A percentile compares a stretch with the other conserved stretches of the same genome.
Evolutionary conservation across 2,888 invertebrate species (phyloP).

Genomic region (Portevinia maculata): DNA sequence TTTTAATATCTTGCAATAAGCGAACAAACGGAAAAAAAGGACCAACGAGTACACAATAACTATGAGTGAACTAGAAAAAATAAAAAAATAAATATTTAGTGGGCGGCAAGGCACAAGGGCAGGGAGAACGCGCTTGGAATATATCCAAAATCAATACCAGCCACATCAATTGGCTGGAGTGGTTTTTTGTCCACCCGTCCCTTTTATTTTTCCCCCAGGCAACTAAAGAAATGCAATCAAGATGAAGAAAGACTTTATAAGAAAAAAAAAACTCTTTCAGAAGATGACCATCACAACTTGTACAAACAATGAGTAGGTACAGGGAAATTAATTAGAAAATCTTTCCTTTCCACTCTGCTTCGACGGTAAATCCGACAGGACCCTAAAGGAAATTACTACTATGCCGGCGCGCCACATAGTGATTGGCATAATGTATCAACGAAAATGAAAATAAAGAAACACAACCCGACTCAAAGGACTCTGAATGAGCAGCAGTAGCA

Average conservation of each 20-base stretch:
- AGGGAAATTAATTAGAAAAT: conserved; percentile 55
- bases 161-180: conserved; percentile 60
- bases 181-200: background rate
- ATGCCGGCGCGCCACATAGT: conserved; percentile 22
- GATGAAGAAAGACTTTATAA: conserved; percentile 42
- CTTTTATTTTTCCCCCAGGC: background rate
- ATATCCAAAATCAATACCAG: conserved; percentile 74
- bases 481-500: conserved; percentile 35
- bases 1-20: conserved; percentile 70
- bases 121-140: conserved; percentile 66
- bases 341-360: background rate
- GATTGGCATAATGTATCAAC: conserved; percentile 12
- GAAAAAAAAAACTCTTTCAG: conserved; percentile 26
- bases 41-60: conserved; percentile 17
- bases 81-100: conserved; percentile 47
- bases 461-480: conserved; percentile 16
- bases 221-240: conserved; percentile 70
- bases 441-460: conserved; percentile 1
- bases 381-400: conserved; percentile 33
- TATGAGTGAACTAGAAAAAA: conserved; percentile 31
- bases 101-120: conserved; percentile 44
- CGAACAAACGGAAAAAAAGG: conserved; percentile 24
- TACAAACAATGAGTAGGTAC: conserved; percentile 48
- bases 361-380: conserved; percentile 24
- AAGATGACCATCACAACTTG: conserved; percentile 10